Base-by-base conservation (phyloP, 2,113 vertebrate genomes). In the Penelope pileata region DNA sequence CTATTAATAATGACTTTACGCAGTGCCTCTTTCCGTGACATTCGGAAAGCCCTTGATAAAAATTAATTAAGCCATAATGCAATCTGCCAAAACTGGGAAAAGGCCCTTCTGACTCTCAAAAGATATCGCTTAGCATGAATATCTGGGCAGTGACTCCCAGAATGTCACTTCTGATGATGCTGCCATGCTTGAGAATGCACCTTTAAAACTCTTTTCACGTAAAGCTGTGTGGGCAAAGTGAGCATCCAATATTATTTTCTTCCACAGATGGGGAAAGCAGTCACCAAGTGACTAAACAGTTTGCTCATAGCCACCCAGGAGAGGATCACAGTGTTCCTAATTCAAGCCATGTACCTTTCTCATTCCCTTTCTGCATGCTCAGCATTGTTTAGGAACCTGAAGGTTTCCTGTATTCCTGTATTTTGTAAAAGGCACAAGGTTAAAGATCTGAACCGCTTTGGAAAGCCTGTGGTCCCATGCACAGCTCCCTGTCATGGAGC, bases 141-240 rank as follows among this genome's bases (percentile, higher is more conserved):
- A 12, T 26, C 59, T 40, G 83, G 68, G 64, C 64, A 88, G 88
- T 14, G 67, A 56, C 70, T 79, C 66, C 60, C 56, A 51, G 54
- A 40, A 43, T 58, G 60, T 24, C 64, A 40, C 63, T 68, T 74
- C 81, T 34, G 81, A 7, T n/a, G 84, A 58, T 30, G 72, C 21
- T 64, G 32, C 80, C 24, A 7, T 22, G 60, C 59, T 85, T 21
- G 2, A 40, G 88, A 93, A 93, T 29, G 58, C 69, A 92, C 91
- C 84, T 92, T 91, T 16, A 12, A 29, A 68, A 2, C 70, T 42
- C 24, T 5, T 89, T 88, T 54, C 69, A 56, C 9, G 40, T 21
- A 79, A 83, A 78, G 75, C 78, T 94, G 91, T 80, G 93, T 96
- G 95, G 96, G 93, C 90, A 96, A 96, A 96, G 92, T 94, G 90